Evolutionary conservation across 2,888 invertebrate genomes (phyloP).

Genomic region (Netelia virgata): DNA sequence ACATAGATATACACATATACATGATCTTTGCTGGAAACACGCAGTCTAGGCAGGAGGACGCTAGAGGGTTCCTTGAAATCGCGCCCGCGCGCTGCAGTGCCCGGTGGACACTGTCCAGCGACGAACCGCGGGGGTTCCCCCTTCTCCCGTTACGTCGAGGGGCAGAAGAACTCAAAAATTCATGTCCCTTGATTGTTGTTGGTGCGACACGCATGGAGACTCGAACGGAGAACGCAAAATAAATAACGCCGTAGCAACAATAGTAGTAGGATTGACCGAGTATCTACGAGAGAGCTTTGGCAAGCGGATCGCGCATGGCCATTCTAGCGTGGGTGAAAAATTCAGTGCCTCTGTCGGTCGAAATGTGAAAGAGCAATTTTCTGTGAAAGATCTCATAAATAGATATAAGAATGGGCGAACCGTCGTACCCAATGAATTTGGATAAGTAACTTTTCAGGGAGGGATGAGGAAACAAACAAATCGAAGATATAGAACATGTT

Average conservation of each 20-base stretch:
- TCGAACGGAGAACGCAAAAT: not conserved
- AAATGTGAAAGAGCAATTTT: not conserved
- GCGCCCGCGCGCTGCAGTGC: conserved; percentile 44
- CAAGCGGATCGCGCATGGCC: not conserved
- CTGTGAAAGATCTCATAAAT: not conserved
- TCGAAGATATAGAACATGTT: not conserved
- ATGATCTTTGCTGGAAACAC: not conserved
- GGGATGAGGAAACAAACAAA: not conserved
- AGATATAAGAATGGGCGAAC: not conserved
- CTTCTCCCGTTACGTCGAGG: not conserved
- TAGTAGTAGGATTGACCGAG: not conserved
- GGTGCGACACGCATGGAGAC: not conserved
- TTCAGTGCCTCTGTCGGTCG: not conserved
- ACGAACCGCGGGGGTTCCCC: not conserved
- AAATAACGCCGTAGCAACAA: not conserved
- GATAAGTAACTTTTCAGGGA: not conserved
- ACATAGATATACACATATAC: not conserved
- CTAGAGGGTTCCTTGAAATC: not conserved
- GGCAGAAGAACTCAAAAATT: not conserved
- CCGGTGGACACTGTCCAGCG: not conserved
- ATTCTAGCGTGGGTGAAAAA: not conserved
- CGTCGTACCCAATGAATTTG: not conserved
- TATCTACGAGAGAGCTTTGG: not conserved
- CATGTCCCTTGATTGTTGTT: not conserved
- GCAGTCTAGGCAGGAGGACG: not conserved